Conservation (phyloP, 1,140 invertebrate genomes). For the Dryas iulia region DNA sequence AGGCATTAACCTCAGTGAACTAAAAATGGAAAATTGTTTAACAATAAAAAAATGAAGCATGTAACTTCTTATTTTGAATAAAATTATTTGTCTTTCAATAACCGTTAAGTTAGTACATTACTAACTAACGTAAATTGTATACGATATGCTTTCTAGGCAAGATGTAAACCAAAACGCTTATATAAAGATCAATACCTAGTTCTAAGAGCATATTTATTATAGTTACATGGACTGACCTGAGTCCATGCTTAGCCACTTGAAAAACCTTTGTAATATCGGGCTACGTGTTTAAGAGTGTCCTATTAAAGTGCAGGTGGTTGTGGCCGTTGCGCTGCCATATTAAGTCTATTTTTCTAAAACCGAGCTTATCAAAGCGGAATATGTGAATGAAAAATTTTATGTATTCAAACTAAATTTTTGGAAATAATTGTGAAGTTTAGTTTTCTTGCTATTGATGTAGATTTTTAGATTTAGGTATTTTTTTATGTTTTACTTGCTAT, state of each 20-base stretch:
- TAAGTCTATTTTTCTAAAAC: not conserved
- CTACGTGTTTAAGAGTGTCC: not conserved
- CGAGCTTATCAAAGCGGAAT: not conserved
- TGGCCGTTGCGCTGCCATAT: not conserved
- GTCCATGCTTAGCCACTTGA: not conserved
- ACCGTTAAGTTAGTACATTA: no score
- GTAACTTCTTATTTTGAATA: no score
- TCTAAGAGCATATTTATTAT: not conserved
- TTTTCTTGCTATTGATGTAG: no score
- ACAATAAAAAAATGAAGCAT: no score
- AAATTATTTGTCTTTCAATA: no score
- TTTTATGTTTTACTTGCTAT: no score
- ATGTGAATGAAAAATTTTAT: not conserved
- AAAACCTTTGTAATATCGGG: slow-evolving; percentile 4
- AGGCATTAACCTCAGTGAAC: no score
- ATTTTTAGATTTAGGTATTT: no score
- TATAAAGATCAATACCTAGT: not conserved
- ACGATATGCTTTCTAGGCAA: not conserved
- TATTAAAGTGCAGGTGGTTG: not conserved
- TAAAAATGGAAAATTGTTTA: no score
- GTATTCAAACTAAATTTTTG: not conserved
- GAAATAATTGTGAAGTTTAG: no score
- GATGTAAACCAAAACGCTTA: not conserved
- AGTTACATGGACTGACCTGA: not conserved
- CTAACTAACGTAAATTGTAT: no score